Evolutionary conservation across 2,797 vertebrate species (phyloP).

Genomic region (Enteromius afrohamiltoni): DNA sequence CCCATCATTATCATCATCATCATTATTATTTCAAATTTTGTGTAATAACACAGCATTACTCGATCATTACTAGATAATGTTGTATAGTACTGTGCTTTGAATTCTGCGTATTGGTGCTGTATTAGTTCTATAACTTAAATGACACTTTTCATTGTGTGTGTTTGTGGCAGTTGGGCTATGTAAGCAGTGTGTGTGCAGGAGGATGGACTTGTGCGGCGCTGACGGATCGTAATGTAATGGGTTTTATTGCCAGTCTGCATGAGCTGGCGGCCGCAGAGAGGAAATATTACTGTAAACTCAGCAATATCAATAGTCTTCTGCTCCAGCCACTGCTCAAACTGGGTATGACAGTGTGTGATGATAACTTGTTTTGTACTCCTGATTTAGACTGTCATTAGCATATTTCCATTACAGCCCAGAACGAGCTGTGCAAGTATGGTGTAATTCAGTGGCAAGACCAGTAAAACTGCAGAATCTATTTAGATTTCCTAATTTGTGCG

Average conservation of each 20-base stretch:
- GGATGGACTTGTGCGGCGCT: slow-evolving; percentile 82
- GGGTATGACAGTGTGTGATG: slow-evolving; percentile 74
- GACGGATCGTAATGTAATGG: slow-evolving; percentile 90
- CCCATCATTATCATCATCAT: neutral
- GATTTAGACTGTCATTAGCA: slow-evolving; percentile 4
- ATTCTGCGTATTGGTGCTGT: neutral
- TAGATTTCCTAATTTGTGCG: neutral
- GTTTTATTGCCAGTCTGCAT: slow-evolving; percentile 91
- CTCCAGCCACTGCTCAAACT: slow-evolving; percentile 90
- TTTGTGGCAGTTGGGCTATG: slow-evolving; percentile 85
- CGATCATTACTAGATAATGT: neutral
- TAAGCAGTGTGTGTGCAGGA: slow-evolving; percentile 88
- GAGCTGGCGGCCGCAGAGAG: slow-evolving; percentile 92
- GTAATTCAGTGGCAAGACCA: no score
- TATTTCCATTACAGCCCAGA: neutral
- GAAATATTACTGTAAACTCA: slow-evolving; percentile 90
- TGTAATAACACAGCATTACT: slow-evolving; percentile 1
- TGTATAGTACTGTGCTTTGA: neutral
- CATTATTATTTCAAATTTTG: neutral
- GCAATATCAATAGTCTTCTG: slow-evolving; percentile 86
- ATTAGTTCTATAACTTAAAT: neutral
- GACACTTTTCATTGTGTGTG: neutral
- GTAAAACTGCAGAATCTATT: neutral
- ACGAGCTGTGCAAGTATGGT: neutral
- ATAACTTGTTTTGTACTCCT: neutral